A percentile compares a stretch with the other conserved stretches of the same genome.
Evolutionary conservation across 2,888 invertebrate species (phyloP).

Genomic region (Nomada fucata): DNA sequence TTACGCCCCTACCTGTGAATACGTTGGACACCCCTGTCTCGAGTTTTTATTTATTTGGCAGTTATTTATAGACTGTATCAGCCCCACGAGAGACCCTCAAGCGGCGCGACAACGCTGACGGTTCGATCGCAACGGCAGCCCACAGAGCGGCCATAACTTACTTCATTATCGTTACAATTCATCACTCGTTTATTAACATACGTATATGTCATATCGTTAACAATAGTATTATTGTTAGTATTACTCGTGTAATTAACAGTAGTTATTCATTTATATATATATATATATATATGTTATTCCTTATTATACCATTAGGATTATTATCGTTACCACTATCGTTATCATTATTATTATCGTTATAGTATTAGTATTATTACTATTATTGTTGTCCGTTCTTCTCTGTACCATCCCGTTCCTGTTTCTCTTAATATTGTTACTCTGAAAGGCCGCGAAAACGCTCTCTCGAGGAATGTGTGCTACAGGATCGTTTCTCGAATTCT

Average conservation of each 20-base stretch:
- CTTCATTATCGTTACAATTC: slow-evolving; percentile 41
- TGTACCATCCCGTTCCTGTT: slow-evolving; percentile 41
- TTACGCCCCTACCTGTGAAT: slow-evolving; percentile 43
- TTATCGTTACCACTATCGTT: slow-evolving; percentile 53
- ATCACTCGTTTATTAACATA: slow-evolving; percentile 38
- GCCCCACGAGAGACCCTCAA: slow-evolving; percentile 59
- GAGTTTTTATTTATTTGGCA: slow-evolving; percentile 72
- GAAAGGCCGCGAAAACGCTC: slow-evolving; percentile 73
- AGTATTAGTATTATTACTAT: slow-evolving; percentile 53
- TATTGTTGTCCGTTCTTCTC: slow-evolving; percentile 23
- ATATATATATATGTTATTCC: slow-evolving; percentile 49
- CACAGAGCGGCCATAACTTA: slow-evolving; percentile 59
- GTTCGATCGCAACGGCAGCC: slow-evolving; percentile 51
- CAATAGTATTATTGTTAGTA: slow-evolving; percentile 30
- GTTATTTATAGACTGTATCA: slow-evolving; percentile 77
- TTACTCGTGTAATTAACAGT: slow-evolving; percentile 22
- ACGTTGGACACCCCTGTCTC: slow-evolving; percentile 71
- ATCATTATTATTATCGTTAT: slow-evolving; percentile 55
- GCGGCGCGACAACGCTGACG: slow-evolving; percentile 49
- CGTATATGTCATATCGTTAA: slow-evolving; percentile 36
- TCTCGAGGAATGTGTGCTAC: slow-evolving; percentile 51
- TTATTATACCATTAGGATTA: slow-evolving; percentile 42
- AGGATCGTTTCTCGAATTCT: slow-evolving; percentile 20
- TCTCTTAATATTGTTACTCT: slow-evolving; percentile 57
- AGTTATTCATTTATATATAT: slow-evolving; percentile 38